Evolutionary conservation across 2,888 invertebrate species (phyloP).

Genomic region (Tenthredo scrophulariae): DNA sequence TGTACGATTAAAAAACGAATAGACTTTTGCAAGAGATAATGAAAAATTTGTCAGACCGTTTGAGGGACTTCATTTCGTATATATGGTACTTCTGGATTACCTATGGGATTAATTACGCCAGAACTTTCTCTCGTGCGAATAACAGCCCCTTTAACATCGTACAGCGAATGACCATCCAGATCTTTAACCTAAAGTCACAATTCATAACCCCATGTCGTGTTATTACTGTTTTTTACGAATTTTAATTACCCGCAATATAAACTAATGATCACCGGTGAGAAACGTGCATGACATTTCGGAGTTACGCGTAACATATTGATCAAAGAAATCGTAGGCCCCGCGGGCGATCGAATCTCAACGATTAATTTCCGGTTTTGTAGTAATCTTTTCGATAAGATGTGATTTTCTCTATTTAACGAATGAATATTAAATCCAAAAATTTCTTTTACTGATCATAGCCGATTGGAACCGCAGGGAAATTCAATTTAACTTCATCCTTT

Average conservation of each 20-base stretch:
- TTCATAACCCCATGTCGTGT: conserved; percentile 3
- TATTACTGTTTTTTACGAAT: not conserved
- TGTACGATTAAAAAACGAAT: not conserved
- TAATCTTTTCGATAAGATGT: not conserved
- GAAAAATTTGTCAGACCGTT: not conserved
- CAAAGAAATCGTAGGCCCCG: not conserved
- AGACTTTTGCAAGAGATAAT: not conserved
- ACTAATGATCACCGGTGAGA: not conserved
- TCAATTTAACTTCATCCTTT: not conserved
- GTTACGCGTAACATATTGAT: not conserved
- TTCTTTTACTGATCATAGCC: not conserved
- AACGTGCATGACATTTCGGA: conserved; percentile 6
- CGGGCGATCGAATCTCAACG: not conserved
- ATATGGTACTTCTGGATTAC: not conserved
- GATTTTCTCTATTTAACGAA: not conserved
- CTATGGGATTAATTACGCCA: conserved; percentile 11
- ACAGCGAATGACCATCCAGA: not conserved
- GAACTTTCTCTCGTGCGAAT: conserved; percentile 41
- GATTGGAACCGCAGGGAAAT: not conserved
- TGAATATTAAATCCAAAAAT: not conserved
- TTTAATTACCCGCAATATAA: conserved; percentile 4
- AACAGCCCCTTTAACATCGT: not conserved
- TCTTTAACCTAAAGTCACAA: not conserved
- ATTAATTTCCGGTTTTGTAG: not conserved
- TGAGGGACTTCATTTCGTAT: not conserved